Conservation (phyloP, 2,888 invertebrate genomes). For the Ennomos erosarius region DNA sequence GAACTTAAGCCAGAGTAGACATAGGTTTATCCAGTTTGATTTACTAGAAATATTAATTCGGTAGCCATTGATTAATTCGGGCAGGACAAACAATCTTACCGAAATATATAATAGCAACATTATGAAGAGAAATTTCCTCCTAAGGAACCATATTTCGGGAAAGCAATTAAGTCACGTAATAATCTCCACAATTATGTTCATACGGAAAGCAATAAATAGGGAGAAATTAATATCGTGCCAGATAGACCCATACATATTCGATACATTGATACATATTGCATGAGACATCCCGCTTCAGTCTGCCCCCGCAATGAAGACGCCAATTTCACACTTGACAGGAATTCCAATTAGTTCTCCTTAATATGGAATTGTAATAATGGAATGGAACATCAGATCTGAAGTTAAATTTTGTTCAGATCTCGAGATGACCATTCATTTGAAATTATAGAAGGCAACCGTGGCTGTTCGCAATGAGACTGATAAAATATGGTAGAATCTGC, state of each 20-base stretch:
- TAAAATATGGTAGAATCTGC: no score
- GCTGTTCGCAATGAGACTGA: no score
- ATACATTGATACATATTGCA: slow-evolving; percentile 55
- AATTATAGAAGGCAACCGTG: neutral
- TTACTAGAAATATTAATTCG: no score
- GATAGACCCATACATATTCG: slow-evolving; percentile 41
- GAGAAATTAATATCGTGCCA: slow-evolving; percentile 44
- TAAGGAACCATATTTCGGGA: slow-evolving; percentile 21
- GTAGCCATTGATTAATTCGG: neutral
- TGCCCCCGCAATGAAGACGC: slow-evolving; percentile 54
- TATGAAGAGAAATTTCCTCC: slow-evolving; percentile 11
- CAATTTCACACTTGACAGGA: slow-evolving; percentile 68
- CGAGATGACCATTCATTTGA: neutral
- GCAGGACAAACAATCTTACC: slow-evolving; percentile 4
- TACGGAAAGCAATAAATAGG: slow-evolving; percentile 43
- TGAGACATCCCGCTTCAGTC: slow-evolving; percentile 51
- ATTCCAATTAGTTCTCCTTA: slow-evolving; percentile 68
- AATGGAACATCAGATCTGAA: slow-evolving; percentile 27
- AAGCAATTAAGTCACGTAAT: slow-evolving; percentile 38
- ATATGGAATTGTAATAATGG: slow-evolving; percentile 52
- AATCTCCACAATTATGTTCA: slow-evolving; percentile 39
- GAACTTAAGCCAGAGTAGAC: no score
- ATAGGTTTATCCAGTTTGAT: no score
- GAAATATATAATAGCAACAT: slow-evolving; percentile 8
- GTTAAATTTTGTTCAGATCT: slow-evolving; percentile 24